A percentile compares a stretch with the other conserved stretches of the same genome.
phyloP scores from a whole-genome alignment of 1,140 invertebrate species.

The Coenobita brevimanus region DNA sequence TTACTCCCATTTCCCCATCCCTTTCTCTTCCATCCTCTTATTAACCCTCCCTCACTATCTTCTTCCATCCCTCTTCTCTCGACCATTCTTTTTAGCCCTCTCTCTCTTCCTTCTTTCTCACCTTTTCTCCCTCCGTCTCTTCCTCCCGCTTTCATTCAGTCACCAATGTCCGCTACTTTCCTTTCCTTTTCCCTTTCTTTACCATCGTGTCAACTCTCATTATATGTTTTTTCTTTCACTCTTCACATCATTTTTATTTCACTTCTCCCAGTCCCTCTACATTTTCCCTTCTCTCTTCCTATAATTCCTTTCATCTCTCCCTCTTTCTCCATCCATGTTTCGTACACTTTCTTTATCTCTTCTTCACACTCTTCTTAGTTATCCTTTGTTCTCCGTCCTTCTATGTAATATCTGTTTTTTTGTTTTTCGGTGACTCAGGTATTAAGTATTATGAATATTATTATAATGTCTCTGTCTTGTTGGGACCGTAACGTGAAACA shows the following conservation, averaged over 20 bases:
- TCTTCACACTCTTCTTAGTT: neutral
- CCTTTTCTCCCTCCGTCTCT: neutral
- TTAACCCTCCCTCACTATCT: too few species aligned
- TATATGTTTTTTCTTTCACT: neutral
- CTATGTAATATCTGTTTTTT: neutral
- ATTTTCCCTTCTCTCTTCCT: neutral
- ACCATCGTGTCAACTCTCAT: neutral
- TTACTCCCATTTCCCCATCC: too few species aligned
- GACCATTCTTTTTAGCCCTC: too few species aligned
- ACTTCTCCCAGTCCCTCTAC: neutral
- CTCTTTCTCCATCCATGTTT: neutral
- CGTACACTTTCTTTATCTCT: neutral
- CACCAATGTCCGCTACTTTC: neutral
- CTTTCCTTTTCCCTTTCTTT: neutral
- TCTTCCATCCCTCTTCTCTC: too few species aligned
- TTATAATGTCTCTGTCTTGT: too few species aligned
- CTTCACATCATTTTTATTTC: neutral
- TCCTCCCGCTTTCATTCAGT: neutral
- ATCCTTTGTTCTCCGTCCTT: neutral
- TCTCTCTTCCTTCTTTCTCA: too few species aligned
- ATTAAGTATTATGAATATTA: neutral
- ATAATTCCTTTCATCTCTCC: neutral
- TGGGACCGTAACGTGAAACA: too few species aligned
- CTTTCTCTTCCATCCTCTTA: too few species aligned
- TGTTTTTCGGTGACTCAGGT: neutral